Evolutionary conservation across 2,113 vertebrate genomes (phyloP).

Genomic region (Pantherophis guttatus): DNA sequence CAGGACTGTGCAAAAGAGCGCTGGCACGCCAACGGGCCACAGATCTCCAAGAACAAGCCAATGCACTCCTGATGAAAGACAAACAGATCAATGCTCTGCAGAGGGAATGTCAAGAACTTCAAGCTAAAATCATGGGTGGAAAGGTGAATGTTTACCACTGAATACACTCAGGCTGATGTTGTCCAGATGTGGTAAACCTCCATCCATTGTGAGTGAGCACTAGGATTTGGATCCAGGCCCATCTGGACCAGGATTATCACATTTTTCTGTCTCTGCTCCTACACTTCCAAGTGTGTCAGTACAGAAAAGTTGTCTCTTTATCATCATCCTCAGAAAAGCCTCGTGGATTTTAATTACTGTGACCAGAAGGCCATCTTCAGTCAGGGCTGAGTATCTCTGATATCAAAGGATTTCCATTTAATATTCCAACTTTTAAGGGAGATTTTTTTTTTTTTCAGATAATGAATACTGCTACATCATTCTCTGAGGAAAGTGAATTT

Average conservation of each 20-base stretch:
- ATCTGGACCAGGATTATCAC: background rate
- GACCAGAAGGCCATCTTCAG: background rate
- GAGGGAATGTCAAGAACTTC: conserved; percentile 84
- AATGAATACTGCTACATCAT: background rate
- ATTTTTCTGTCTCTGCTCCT: background rate
- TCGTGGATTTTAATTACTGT: background rate
- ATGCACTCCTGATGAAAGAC: conserved; percentile 88
- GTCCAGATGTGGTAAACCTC: background rate
- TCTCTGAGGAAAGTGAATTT: background rate
- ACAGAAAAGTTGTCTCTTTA: background rate
- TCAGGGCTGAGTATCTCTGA: background rate
- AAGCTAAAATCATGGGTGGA: conserved; percentile 74
- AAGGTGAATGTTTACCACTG: conserved; percentile 74
- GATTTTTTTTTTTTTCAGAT: background rate
- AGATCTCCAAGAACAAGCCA: conserved; percentile 91
- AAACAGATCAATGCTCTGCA: conserved; percentile 91
- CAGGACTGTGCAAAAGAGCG: conserved; percentile 87
- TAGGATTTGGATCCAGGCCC: background rate
- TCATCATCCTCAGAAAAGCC: background rate
- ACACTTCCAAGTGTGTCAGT: background rate
- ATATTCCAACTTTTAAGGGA: background rate
- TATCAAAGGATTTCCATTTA: background rate
- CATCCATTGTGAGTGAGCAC: background rate
- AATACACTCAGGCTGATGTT: background rate
- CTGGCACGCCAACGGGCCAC: conserved; percentile 88